Conservation (phyloP, 1,140 invertebrate species). For the Belonocnema kinseyi region DNA sequence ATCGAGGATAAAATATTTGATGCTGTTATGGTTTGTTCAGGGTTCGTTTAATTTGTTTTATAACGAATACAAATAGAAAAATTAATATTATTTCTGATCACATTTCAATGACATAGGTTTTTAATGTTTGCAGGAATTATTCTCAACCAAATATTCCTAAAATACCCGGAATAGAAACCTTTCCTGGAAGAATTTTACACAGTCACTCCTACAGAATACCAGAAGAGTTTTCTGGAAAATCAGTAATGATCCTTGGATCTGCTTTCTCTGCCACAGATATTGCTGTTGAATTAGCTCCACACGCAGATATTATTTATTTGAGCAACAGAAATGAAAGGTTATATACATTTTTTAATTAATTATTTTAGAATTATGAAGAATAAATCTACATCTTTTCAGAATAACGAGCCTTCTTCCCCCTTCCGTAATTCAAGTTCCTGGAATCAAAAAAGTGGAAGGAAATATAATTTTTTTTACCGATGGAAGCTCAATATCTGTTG, state of each 20-base stretch:
- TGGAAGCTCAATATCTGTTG: conserved; percentile 37
- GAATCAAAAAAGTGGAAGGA: conserved; percentile 56
- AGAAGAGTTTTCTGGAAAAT: conserved; percentile 76
- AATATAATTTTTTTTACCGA: conserved; percentile 55
- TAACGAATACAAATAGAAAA: no score
- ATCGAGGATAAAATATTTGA: conserved; percentile 73
- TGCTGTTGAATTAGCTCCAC: conserved; percentile 75
- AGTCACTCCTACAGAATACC: conserved; percentile 82
- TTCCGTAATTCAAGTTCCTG: conserved; percentile 58
- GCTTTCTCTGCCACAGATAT: conserved; percentile 84
- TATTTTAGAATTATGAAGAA: neutral
- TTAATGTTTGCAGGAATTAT: conserved; percentile 78
- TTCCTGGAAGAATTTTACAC: conserved; percentile 79
- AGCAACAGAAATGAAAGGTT: conserved; percentile 66
- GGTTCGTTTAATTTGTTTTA: conserved; percentile 67
- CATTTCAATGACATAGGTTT: neutral
- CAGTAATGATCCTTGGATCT: conserved; percentile 81
- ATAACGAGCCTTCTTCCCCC: conserved; percentile 47
- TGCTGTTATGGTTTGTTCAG: conserved; percentile 81
- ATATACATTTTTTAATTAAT: neutral
- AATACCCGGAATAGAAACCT: conserved; percentile 78
- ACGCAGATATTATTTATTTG: conserved; percentile 73
- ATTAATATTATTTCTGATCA: neutral
- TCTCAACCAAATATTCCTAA: conserved; percentile 78
- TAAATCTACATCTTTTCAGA: conserved; percentile 42